phyloP scores from a whole-genome alignment of 2,888 invertebrate species.

The Acleris sparsana region DNA sequence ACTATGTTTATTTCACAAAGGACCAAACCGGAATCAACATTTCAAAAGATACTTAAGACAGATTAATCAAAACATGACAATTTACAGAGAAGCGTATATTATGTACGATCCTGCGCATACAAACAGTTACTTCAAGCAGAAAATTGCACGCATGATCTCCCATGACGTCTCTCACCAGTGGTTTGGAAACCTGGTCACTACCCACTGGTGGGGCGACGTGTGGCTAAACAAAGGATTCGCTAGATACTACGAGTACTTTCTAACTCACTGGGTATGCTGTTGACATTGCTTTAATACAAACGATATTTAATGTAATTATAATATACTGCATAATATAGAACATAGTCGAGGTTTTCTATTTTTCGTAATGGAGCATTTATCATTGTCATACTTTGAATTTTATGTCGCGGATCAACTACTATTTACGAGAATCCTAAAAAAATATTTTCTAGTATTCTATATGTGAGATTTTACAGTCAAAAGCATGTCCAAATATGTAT shows the following conservation, averaged over 20 bases:
- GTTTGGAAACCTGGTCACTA: constrained; percentile 87
- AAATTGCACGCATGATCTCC: constrained; percentile 83
- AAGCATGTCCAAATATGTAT: not conserved
- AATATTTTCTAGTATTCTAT: too few relatives aligned
- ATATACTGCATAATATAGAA: too few relatives aligned
- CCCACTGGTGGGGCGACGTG: constrained; percentile 85
- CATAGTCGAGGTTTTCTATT: too few relatives aligned
- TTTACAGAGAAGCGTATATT: constrained; percentile 71
- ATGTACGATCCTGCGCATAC: constrained; percentile 70
- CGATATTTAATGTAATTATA: too few relatives aligned
- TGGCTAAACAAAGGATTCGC: constrained; percentile 88
- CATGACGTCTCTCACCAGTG: constrained; percentile 90
- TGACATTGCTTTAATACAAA: too few relatives aligned
- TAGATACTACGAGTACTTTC: constrained; percentile 88
- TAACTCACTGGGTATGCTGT: constrained; percentile 77
- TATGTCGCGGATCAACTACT: too few relatives aligned
- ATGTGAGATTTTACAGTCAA: not conserved
- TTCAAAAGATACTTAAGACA: too few relatives aligned
- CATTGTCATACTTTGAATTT: too few relatives aligned
- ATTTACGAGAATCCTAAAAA: too few relatives aligned
- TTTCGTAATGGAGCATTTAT: too few relatives aligned
- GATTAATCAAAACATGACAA: not conserved
- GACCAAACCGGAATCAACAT: too few relatives aligned
- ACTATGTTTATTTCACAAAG: too few relatives aligned
- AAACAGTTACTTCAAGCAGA: constrained; percentile 71